Evolutionary conservation across 2,888 invertebrate genomes (phyloP), one percentile per base, ranked within the genome.

Genomic region (Eudasyphora cyanicolor): DNA sequence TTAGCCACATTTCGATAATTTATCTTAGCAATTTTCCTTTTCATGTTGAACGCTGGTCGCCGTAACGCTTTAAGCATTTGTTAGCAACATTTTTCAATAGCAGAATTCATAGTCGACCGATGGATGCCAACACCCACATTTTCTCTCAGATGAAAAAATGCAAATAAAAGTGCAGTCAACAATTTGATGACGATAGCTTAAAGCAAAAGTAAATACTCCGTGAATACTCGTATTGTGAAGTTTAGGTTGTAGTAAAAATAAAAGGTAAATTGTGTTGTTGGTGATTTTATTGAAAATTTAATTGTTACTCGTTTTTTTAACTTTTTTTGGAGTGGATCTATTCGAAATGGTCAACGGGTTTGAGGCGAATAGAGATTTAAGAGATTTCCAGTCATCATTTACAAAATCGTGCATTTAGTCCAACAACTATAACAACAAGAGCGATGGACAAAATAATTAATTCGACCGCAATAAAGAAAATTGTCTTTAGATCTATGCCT

Each of bases 21-120:
- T 82, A 79, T 73, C 76, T 75, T 64, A 82, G 70, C 29, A 38
- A 74, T 70, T 78, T 78, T 73, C 70, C 42, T 51, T 19, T 8
- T 29, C 17, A 19, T 64, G 71, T 71, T 12, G 8, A 3, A 45
- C 35, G 5, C 10, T 35, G 35, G n/a, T n/a, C 2, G 38, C 38
- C 38, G 38, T 38, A 54, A 10, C 7, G 54, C 54, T 54, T 17
- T 1, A n/a, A n/a, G n/a, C 24, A 19, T 54, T 54, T 54, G 2
- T 54, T 45, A 5, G 27, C 57, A 27, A 12, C n/a, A n/a, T 27
- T 27, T 51, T 57, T 57, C 57, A 57, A 21, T 24, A 57, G 2
- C 57, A 17, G 19, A 38, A 10, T 35, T 64, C n/a, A 62, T 17
- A 62, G n/a, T 62, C 21, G 35, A 64, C 17, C 32, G 8, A 17